Conservation (phyloP, 92 coral and sea anemone genomes). For the Epizoanthus rinbou region DNA sequence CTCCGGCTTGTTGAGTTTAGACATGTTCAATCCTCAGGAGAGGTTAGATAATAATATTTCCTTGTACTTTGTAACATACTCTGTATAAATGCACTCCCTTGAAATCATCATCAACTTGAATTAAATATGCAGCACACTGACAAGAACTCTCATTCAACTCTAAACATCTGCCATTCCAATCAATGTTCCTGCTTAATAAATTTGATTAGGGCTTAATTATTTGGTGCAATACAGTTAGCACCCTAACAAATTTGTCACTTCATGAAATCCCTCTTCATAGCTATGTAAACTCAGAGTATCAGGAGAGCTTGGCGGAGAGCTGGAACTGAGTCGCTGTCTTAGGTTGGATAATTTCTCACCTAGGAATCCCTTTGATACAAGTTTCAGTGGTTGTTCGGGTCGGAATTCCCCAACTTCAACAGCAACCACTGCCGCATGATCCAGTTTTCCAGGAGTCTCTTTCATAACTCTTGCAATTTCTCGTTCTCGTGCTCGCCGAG, state of each 20-base stretch:
- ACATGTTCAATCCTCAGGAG: no score
- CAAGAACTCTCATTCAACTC: no score
- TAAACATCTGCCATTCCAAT: no score
- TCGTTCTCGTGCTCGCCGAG: slow-evolving; percentile 55
- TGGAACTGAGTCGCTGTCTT: slow-evolving; percentile 28
- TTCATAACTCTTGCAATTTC: slow-evolving; percentile 67
- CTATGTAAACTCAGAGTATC: background rate
- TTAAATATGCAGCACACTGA: no score
- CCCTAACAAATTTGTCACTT: slow-evolving; percentile 32
- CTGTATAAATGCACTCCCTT: no score
- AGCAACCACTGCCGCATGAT: slow-evolving; percentile 97
- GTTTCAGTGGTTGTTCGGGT: slow-evolving; percentile 66
- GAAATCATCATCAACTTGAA: no score
- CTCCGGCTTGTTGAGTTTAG: no score
- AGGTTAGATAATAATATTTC: no score
- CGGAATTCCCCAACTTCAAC: slow-evolving; percentile 91
- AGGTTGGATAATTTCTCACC: slow-evolving; percentile 20
- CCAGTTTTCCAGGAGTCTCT: slow-evolving; percentile 90
- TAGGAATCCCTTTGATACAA: slow-evolving; percentile 59
- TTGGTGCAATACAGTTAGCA: background rate
- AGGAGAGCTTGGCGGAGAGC: slow-evolving; percentile 41
- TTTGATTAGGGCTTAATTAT: no score
- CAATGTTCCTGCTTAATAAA: no score
- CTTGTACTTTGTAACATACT: no score
- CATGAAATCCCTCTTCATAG: slow-evolving; percentile 31